Evolutionary conservation across 2,113 vertebrate species (phyloP).

Genomic region (Crotalus viridis): DNA sequence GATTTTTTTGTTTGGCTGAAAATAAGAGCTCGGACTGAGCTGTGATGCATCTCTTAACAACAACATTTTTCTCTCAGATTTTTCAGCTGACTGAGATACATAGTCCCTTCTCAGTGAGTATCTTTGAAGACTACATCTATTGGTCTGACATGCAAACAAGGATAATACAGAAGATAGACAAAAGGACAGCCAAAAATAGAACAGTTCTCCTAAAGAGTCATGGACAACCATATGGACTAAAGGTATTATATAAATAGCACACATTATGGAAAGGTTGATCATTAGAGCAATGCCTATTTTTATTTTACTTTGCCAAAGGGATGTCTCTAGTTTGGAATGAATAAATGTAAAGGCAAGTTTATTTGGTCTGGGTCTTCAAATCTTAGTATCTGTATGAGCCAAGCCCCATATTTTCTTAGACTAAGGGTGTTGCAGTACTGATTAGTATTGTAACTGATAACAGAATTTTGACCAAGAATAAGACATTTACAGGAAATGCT

Average conservation of each 20-base stretch:
- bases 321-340: not conserved
- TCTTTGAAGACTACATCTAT: constrained; percentile 85
- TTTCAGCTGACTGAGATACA: constrained; percentile 78
- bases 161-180: constrained; percentile 79
- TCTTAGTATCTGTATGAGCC: not conserved
- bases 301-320: not conserved
- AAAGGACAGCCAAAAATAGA: constrained; percentile 81
- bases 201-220: constrained; percentile 80
- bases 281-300: not conserved
- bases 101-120: constrained; percentile 79
- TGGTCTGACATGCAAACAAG: constrained; percentile 85
- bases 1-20: not conserved
- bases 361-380: not conserved
- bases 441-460: not conserved
- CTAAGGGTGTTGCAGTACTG: not conserved
- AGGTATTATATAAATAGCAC: constrained; percentile 64
- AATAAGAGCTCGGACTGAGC: not conserved
- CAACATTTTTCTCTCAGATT: constrained; percentile 64
- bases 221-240: constrained; percentile 82
- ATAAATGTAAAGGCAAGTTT: not conserved
- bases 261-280: not conserved
- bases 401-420: not conserved
- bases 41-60: not conserved
- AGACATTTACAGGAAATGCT: not conserved
- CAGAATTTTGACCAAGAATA: not conserved